phyloP scores from a whole-genome alignment of 2,888 invertebrate genomes.

The Athripsodes cinereus region DNA sequence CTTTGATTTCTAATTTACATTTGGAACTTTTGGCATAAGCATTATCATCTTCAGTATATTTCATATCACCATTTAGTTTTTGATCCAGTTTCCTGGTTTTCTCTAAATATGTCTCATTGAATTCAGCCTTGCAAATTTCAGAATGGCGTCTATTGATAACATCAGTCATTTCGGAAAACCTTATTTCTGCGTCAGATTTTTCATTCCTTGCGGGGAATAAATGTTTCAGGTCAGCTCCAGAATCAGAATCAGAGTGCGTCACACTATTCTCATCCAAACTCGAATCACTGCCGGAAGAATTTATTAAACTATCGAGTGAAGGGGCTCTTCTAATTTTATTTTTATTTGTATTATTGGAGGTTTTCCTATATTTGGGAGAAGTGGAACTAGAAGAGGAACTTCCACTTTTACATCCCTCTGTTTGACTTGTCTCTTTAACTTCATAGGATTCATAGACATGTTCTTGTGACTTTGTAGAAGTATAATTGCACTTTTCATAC shows the following conservation, averaged over 20 bases:
- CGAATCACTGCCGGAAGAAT: conserved; percentile 59
- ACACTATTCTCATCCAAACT: conserved; percentile 55
- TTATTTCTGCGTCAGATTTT: conserved; percentile 30
- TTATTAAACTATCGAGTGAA: conserved; percentile 62
- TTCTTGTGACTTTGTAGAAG: conserved; percentile 20
- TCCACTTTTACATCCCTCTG: conserved; percentile 19
- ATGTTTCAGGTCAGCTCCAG: conserved; percentile 58
- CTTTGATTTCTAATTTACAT: conserved; percentile 9
- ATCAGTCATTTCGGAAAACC: conserved; percentile 36
- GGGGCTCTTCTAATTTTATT: conserved; percentile 39
- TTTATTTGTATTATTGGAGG: conserved; percentile 20
- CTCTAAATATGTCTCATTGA: conserved; percentile 27
- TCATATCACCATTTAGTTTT: conserved; percentile 23
- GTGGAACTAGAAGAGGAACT: conserved; percentile 19
- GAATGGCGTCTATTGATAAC: conserved; percentile 33
- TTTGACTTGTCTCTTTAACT: conserved; percentile 14
- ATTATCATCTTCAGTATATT: conserved; percentile 5
- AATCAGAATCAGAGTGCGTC: conserved; percentile 56
- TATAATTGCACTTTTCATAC: conserved; percentile 16
- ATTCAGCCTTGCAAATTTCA: conserved; percentile 23
- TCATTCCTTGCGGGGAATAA: conserved; percentile 28
- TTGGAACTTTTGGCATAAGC: conserved; percentile 13
- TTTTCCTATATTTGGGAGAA: conserved; percentile 23
- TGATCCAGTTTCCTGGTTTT: conserved; percentile 26
- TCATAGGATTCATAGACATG: conserved; percentile 26